A percentile compares a stretch with the other conserved stretches of the same genome.
Evolutionary conservation across 2,113 vertebrate species (phyloP).

Genomic region (Smithornis capensis): DNA sequence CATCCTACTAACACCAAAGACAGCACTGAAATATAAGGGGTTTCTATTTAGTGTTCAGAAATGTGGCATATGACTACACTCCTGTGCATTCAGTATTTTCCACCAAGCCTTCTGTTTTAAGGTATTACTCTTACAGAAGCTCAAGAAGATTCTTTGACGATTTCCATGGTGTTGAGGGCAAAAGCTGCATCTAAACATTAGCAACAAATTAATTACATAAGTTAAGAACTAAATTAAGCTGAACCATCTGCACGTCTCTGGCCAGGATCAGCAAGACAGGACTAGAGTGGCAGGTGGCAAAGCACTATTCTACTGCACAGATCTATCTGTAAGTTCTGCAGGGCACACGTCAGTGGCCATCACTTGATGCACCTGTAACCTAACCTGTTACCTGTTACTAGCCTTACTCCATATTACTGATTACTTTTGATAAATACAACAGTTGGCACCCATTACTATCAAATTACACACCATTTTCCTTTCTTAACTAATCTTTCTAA

Average conservation of each 20-base stretch:
- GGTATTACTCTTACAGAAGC: not conserved
- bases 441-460: not conserved
- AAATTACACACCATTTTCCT: not conserved
- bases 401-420: not conserved
- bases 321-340: not conserved
- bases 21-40: not conserved
- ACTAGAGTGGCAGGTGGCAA: not conserved
- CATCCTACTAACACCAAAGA: not conserved
- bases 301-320: not conserved
- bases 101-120: not conserved
- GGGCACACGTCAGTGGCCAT: not conserved
- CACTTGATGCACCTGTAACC: not conserved
- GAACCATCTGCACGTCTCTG: not conserved
- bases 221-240: not conserved
- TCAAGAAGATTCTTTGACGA: not conserved
- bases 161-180: not conserved
- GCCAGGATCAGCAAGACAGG: not conserved
- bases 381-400: not conserved
- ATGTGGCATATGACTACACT: not conserved
- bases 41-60: not conserved
- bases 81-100: not conserved
- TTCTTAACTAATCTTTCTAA: not conserved
- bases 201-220: not conserved
- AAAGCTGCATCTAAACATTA: not conserved
- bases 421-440: not conserved